Conservation (phyloP, 2,888 invertebrate species). For the Chrysina gloriosa region DNA sequence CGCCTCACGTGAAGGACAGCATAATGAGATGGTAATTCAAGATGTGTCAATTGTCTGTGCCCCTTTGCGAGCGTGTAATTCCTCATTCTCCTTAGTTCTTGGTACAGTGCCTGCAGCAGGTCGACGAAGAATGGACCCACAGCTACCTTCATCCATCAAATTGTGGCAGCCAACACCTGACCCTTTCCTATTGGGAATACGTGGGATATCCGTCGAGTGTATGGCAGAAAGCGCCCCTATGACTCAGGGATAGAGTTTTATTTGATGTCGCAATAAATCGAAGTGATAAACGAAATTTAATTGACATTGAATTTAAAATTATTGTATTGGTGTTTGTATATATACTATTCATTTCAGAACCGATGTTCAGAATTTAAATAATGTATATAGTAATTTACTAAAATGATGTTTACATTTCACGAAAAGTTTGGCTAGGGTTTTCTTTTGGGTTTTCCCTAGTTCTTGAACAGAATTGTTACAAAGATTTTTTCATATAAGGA, state of each 20-base stretch:
- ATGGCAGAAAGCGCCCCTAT: too few relatives aligned
- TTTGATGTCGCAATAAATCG: neutral
- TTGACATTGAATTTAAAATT: neutral
- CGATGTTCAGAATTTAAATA: too few relatives aligned
- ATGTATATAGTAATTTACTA: too few relatives aligned
- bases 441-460: too few relatives aligned
- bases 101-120: conserved; percentile 2
- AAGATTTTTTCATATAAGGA: too few relatives aligned
- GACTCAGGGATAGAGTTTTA: neutral
- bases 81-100: conserved; percentile 33
- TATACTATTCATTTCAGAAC: too few relatives aligned
- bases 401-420: too few relatives aligned
- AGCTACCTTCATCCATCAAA: conserved; percentile 33
- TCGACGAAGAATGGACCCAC: conserved; percentile 21
- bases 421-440: too few relatives aligned
- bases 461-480: too few relatives aligned
- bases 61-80: conserved; percentile 36
- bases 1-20: conserved; percentile 27
- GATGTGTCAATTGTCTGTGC: conserved; percentile 41
- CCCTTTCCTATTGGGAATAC: neutral
- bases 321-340: too few relatives aligned
- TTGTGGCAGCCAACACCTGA: conserved; percentile 34
- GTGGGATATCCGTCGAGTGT: neutral
- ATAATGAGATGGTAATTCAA: conserved; percentile 40
- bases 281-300: neutral